These are phyloP conservation scores for Allygus modestus DNA, from an alignment of 2,888 invertebrate species.

Conservation along the genomic window DNA sequence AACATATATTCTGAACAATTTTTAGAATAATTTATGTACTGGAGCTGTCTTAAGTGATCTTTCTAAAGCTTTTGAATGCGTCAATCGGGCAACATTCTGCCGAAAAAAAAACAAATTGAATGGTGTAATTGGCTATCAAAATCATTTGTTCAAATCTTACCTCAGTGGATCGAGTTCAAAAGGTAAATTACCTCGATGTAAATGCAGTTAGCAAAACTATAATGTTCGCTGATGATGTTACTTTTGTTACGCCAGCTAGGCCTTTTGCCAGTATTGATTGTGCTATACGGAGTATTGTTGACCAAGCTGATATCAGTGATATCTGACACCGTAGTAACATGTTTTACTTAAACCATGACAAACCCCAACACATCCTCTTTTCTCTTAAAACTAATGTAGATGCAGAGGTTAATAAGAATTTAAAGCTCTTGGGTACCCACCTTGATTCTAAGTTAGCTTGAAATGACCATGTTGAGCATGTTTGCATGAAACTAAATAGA, in stretches of 20 bases:
- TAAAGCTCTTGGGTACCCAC: background rate
- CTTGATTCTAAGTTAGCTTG: background rate
- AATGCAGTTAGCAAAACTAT: background rate
- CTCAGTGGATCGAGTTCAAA: conserved; percentile 21
- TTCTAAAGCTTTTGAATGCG: conserved; percentile 1
- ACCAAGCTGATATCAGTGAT: background rate
- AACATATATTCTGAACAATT: background rate
- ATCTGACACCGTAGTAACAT: background rate
- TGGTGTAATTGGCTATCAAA: conserved; percentile 27
- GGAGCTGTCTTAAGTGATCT: background rate
- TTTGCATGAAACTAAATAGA: conserved; percentile 1
- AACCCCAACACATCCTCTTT: background rate
- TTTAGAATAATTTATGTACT: background rate
- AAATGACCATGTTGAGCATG: conserved; percentile 9
- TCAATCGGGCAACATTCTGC: background rate
- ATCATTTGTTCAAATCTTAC: background rate
- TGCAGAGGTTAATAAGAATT: background rate
- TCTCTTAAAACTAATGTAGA: background rate
- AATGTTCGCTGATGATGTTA: conserved; percentile 10
- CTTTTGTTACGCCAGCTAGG: background rate
- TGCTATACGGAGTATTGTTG: background rate
- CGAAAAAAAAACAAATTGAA: background rate
- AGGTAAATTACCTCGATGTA: background rate
- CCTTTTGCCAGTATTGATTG: background rate
- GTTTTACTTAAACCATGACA: background rate